Conservation (phyloP, 30 jellyfish, hydroid and myxozoan species). For the Phacellophora camtschatica region DNA sequence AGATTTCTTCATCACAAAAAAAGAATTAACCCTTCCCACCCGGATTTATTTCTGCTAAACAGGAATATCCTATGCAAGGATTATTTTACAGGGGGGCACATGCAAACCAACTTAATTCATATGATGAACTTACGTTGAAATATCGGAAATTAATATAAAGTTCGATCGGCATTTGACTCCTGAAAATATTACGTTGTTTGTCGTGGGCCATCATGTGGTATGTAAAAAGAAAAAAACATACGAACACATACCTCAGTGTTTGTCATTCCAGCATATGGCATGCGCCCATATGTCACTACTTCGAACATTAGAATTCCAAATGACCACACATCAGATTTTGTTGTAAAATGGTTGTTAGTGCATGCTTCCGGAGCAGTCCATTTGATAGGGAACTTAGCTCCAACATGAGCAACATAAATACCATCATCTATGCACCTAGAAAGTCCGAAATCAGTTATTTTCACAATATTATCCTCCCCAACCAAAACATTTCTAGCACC, state of each 20-base stretch:
- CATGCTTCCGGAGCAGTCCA: slow-evolving; percentile 99
- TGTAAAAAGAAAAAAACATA: neutral
- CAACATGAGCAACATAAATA: slow-evolving; percentile 88
- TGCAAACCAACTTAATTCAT: too few relatives aligned
- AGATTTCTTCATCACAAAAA: too few relatives aligned
- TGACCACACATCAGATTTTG: slow-evolving; percentile 98
- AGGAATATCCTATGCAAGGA: too few relatives aligned
- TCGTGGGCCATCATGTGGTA: too few relatives aligned
- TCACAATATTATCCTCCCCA: slow-evolving; percentile 79
- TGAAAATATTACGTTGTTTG: too few relatives aligned
- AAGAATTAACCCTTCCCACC: too few relatives aligned
- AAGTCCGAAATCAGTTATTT: slow-evolving; percentile 95
- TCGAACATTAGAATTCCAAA: slow-evolving; percentile 97
- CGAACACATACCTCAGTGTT: slow-evolving; percentile 78
- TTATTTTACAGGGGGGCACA: too few relatives aligned
- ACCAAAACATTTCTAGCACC: slow-evolving; percentile 98
- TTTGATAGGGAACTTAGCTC: slow-evolving; percentile 95
- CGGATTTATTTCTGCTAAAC: too few relatives aligned
- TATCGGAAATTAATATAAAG: too few relatives aligned
- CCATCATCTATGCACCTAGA: slow-evolving; percentile 96
- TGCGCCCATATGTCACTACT: slow-evolving; percentile 85
- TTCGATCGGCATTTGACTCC: too few relatives aligned
- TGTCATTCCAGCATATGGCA: slow-evolving; percentile 98
- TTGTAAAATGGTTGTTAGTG: slow-evolving; percentile 75
- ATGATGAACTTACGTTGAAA: too few relatives aligned